Conservation (phyloP, 2,888 invertebrate genomes). For the Pristionchus entomophagus region DNA sequence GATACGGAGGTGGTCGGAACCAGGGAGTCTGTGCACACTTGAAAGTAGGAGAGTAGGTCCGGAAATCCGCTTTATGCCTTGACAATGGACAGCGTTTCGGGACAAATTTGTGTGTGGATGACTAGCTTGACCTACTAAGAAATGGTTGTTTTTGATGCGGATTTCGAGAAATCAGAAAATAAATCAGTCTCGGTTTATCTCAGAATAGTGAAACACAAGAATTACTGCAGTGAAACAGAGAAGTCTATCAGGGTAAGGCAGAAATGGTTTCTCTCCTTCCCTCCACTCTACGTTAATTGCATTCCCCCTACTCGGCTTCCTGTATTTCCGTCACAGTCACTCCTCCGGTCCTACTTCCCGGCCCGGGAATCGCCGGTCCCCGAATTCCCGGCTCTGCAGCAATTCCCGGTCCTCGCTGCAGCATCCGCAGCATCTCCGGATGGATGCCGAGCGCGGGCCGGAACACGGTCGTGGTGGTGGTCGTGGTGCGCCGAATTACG, state of each 20-base stretch:
- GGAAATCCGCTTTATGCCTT: background rate
- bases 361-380: background rate
- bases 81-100: too few relatives aligned
- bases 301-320: background rate
- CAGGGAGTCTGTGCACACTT: too few relatives aligned
- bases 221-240: background rate
- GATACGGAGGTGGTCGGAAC: too few relatives aligned
- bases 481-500: background rate
- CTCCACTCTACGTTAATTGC: background rate
- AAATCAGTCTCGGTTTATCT: too few relatives aligned
- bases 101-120: too few relatives aligned
- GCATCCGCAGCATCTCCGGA: constrained; percentile 4
- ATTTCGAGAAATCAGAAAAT: too few relatives aligned
- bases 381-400: background rate
- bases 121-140: too few relatives aligned
- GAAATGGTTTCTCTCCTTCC: too few relatives aligned
- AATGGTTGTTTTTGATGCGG: too few relatives aligned
- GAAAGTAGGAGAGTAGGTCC: background rate
- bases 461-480: background rate
- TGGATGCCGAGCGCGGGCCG: background rate
- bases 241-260: too few relatives aligned
- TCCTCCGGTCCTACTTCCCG: background rate
- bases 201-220: too few relatives aligned
- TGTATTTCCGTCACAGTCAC: background rate
- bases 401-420: constrained; percentile 21